These are phyloP conservation scores for Polypedilum vanderplanki DNA, from an alignment of 1,140 invertebrate species.

Conservation along the genomic window DNA sequence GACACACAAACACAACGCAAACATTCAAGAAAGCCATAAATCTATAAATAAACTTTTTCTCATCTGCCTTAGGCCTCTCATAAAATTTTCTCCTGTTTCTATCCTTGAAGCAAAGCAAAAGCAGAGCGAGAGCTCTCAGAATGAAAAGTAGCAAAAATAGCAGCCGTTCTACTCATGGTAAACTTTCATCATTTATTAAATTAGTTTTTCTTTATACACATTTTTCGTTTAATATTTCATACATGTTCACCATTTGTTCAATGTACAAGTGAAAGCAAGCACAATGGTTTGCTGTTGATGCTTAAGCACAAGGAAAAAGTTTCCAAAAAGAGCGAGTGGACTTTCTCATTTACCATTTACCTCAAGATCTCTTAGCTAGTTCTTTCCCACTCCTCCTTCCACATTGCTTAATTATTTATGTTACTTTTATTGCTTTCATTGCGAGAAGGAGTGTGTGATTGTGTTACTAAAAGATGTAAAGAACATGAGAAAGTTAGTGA, in stretches of 20 bases:
- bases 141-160: not conserved
- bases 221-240: conserved; percentile 11
- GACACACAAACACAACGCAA: too few relatives aligned
- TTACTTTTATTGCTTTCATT: not conserved
- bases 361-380: not conserved
- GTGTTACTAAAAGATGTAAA: not conserved
- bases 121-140: too few relatives aligned
- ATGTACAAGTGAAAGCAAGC: not conserved
- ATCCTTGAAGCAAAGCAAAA: too few relatives aligned
- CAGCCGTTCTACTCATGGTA: not conserved
- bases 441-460: not conserved
- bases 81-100: too few relatives aligned
- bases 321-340: not conserved
- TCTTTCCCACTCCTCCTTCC: not conserved
- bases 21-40: too few relatives aligned
- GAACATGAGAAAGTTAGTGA: not conserved
- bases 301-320: not conserved
- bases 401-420: conserved; percentile 6
- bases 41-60: too few relatives aligned
- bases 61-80: too few relatives aligned
- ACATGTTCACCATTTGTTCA: not conserved
- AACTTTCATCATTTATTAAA: conserved; percentile 20
- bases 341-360: not conserved
- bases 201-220: conserved; percentile 16
- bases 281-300: too few relatives aligned